Evolutionary conservation across 2,797 vertebrate species (phyloP).

Genomic region (Chanos chanos): DNA sequence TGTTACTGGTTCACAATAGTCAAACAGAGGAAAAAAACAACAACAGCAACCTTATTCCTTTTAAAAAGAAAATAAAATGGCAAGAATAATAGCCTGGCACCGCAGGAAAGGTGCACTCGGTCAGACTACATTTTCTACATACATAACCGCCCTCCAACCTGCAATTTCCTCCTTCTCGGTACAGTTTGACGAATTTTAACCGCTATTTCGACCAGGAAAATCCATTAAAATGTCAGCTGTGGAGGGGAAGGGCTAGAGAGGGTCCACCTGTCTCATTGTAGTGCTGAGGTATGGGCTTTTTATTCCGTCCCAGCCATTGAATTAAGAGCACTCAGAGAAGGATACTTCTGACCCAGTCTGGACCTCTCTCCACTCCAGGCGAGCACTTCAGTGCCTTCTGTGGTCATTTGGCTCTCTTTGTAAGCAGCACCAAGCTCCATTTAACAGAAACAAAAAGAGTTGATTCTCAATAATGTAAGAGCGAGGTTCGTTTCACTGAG

Average conservation of each 20-base stretch:
- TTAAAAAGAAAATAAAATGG: background rate
- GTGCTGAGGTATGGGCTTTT: conserved; percentile 29
- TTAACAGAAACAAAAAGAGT: no score
- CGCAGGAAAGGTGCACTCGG: conserved; percentile 2
- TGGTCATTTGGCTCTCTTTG: no score
- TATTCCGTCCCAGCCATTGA: conserved; percentile 26
- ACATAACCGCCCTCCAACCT: background rate
- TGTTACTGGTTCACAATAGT: background rate
- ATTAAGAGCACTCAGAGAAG: conserved; percentile 19
- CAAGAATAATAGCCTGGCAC: background rate
- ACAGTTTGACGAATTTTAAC: background rate
- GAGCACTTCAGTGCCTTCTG: no score
- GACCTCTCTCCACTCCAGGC: no score
- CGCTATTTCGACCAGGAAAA: conserved; percentile 40
- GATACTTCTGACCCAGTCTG: no score
- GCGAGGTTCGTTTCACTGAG: no score
- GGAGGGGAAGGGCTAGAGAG: conserved; percentile 15
- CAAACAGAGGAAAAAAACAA: background rate
- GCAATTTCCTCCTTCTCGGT: background rate
- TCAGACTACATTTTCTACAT: no score
- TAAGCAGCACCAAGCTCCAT: no score
- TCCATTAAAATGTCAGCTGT: conserved; percentile 59
- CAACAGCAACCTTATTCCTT: no score
- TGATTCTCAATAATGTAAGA: no score
- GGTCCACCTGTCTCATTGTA: conserved; percentile 44